These are phyloP conservation scores for Bedellia somnulentella DNA, from an alignment of 2,888 invertebrate species.

Conservation along the genomic window DNA sequence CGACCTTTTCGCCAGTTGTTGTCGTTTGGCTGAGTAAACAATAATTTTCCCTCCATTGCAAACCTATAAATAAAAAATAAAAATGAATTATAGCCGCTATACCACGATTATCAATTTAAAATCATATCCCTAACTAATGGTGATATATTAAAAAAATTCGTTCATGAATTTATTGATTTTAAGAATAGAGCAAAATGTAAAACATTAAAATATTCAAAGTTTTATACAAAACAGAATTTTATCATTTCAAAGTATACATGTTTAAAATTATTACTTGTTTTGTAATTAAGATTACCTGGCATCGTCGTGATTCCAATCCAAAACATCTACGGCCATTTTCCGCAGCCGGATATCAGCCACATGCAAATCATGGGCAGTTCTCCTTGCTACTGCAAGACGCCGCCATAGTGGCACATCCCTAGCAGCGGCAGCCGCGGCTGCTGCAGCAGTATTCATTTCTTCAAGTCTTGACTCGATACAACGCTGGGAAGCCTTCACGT, in stretches of 20 bases:
- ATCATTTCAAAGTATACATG: too few relatives aligned
- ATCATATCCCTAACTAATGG: too few relatives aligned
- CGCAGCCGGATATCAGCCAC: constrained; percentile 86
- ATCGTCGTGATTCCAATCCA: constrained; percentile 94
- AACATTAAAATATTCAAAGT: too few relatives aligned
- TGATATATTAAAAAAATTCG: too few relatives aligned
- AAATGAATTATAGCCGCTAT: too few relatives aligned
- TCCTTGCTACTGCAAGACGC: constrained; percentile 75
- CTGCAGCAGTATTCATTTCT: constrained; percentile 92
- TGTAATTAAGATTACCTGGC: too few relatives aligned
- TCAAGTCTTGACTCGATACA: constrained; percentile 92
- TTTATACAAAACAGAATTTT: too few relatives aligned
- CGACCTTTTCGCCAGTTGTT: constrained; percentile 89
- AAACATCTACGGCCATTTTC: constrained; percentile 90
- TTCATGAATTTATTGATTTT: too few relatives aligned
- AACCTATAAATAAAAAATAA: too few relatives aligned
- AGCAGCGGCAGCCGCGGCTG: constrained; percentile 87
- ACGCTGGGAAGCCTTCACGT: constrained; percentile 84
- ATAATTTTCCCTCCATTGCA: constrained; percentile 84
- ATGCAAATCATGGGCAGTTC: constrained; percentile 81
- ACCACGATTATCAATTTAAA: too few relatives aligned
- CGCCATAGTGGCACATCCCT: constrained; percentile 88
- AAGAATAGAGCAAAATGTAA: too few relatives aligned
- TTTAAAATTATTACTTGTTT: too few relatives aligned
- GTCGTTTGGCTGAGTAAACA: constrained; percentile 88